Evolutionary conservation across 2,888 invertebrate species (phyloP).

Genomic region (Acrocyrtus sp.): DNA sequence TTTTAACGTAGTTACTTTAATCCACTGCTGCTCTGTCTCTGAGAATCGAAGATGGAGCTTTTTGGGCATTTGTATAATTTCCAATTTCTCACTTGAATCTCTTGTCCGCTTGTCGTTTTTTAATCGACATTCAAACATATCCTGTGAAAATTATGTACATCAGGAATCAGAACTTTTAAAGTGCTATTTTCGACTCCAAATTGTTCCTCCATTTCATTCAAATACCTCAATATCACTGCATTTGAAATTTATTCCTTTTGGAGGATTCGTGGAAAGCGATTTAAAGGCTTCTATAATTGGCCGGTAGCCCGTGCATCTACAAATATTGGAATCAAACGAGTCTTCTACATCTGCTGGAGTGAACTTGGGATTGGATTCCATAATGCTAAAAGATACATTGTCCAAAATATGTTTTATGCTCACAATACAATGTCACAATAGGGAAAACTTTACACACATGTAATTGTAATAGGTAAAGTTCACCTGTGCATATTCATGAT

Average conservation of each 20-base stretch:
- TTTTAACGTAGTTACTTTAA: conserved; percentile 47
- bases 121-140: background rate
- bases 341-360: conserved; percentile 76
- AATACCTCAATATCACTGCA: conserved; percentile 67
- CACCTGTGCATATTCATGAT: conserved; percentile 72
- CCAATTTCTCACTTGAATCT: background rate
- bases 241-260: conserved; percentile 69
- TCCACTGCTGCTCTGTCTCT: too few species aligned
- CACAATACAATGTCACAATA: background rate
- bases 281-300: conserved; percentile 78
- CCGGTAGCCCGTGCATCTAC: conserved; percentile 80
- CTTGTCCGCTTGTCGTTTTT: background rate
- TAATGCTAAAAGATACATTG: conserved; percentile 13
- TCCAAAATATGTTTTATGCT: background rate
- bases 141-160: too few species aligned
- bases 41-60: too few species aligned
- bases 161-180: too few species aligned
- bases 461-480: conserved; percentile 75
- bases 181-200: background rate
- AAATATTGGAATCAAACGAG: conserved; percentile 77
- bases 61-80: conserved; percentile 1
- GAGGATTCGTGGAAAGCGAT: conserved; percentile 74
- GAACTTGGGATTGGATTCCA: conserved; percentile 67
- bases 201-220: background rate
- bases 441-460: conserved; percentile 69